Evolutionary conservation across 2,888 invertebrate genomes (phyloP), one percentile per base, ranked within the genome.

Genomic region (Zaprionus lineosus): DNA sequence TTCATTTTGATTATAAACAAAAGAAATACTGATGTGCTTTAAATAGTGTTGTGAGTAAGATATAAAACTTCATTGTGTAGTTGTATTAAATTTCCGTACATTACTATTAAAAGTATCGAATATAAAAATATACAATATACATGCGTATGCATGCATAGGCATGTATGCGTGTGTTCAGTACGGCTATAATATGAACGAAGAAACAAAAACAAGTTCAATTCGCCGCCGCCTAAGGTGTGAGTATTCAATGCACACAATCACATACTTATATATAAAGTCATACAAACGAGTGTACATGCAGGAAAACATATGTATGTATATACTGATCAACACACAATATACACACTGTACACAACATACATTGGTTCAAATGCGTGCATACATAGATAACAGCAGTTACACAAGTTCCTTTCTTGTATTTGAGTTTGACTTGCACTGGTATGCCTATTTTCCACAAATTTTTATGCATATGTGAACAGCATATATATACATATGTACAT

Each of bases 1-100:
- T n/a, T n/a, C n/a, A n/a, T n/a, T n/a, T n/a, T n/a, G n/a, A n/a
- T n/a, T n/a, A n/a, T n/a, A n/a, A n/a, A n/a, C n/a, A n/a, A n/a
- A n/a, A n/a, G n/a, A n/a, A n/a, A n/a, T n/a, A n/a, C n/a, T n/a
- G n/a, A n/a, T 63, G 34, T 28, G 47, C 15, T 29, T 43, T 21
- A 52, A 33, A 29, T 40, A 43, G 40, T 52, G 28, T 40, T 40
- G 39, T 31, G 9, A 26, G 14, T n/a, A n/a, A n/a, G n/a, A n/a
- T n/a, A n/a, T n/a, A 51, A 51, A 43, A 40, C 59, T 39, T 15
- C 39, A 50, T 55, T 62, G 59, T 50, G 53, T 55, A 68, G 67
- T 57, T 59, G 16, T 33, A 60, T 51, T 52, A 8, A 47, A 62
- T 12, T 21, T 50, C 15, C 37, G 29, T 12, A 18, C 16, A 57